Percentiles rank a stretch among this genome's conserved stretches.
These are phyloP conservation scores for Amphiprion percula DNA, from an alignment of 2,113 vertebrate species.

Conservation along the genomic window DNA sequence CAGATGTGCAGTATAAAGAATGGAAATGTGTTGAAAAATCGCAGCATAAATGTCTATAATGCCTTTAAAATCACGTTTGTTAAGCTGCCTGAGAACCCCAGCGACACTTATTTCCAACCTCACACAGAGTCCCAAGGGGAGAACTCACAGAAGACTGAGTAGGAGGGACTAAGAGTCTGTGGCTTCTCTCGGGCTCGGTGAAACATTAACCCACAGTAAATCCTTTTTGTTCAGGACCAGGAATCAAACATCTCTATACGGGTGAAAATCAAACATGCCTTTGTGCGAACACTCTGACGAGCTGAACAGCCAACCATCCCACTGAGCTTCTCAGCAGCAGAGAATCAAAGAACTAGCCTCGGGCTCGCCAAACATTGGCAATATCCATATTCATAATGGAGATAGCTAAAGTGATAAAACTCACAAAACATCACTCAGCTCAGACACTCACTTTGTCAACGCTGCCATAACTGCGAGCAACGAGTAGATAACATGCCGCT, in stretches of 20 bases:
- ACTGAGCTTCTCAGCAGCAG: conserved; percentile 67
- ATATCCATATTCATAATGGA: conserved; percentile 74
- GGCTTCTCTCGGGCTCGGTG: conserved; percentile 56
- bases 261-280: conserved; percentile 74
- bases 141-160: conserved; percentile 54
- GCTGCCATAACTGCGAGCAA: conserved; percentile 46
- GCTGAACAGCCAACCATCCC: conserved; percentile 71
- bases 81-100: conserved; percentile 40
- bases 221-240: conserved; percentile 76
- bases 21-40: conserved; percentile 5
- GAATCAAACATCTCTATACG: conserved; percentile 71
- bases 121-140: conserved; percentile 46
- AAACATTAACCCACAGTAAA: conserved; percentile 78
- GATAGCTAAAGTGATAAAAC: conserved; percentile 65
- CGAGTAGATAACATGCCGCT: conserved; percentile 36
- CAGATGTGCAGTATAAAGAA: conserved; percentile 9
- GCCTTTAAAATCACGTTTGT: conserved; percentile 40
- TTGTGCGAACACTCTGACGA: conserved; percentile 70
- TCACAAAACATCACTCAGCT: conserved; percentile 18
- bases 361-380: conserved; percentile 66
- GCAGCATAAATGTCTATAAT: neutral
- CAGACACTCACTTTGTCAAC: conserved; percentile 58
- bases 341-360: conserved; percentile 75
- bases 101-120: conserved; percentile 53
- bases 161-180: conserved; percentile 57